Conservation (phyloP, 2,797 vertebrate genomes). For the Nyctibius grandis region DNA sequence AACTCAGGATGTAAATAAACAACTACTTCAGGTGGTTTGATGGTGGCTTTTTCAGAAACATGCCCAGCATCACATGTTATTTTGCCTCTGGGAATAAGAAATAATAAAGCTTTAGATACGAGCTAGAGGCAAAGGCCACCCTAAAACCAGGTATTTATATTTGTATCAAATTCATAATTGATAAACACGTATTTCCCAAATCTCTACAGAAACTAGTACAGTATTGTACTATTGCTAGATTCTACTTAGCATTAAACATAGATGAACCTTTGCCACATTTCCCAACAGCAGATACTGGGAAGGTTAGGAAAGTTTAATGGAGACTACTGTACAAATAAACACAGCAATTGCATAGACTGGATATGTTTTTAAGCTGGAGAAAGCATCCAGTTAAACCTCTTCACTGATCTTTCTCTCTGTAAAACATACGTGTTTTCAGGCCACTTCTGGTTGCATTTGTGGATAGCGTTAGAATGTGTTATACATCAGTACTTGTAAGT, state of each 20-base stretch:
- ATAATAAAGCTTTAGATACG: not conserved
- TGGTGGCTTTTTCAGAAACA: slow-evolving; percentile 12
- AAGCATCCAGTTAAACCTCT: not conserved
- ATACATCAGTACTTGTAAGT: not conserved
- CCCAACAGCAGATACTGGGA: not conserved
- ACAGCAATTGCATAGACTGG: not conserved
- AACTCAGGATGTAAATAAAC: not conserved
- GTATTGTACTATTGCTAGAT: not conserved
- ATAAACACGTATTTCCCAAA: not conserved
- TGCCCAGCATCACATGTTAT: not conserved
- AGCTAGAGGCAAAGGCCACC: not conserved
- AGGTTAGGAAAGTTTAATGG: not conserved
- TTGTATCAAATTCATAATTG: not conserved
- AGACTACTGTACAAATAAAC: not conserved
- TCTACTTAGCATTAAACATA: not conserved
- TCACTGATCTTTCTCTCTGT: not conserved
- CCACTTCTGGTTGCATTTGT: not conserved
- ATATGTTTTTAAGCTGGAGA: not conserved
- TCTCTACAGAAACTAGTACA: not conserved
- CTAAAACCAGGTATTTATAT: not conserved
- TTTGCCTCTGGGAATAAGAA: not conserved
- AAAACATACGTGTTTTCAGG: not conserved
- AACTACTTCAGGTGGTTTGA: not conserved
- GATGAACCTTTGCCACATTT: not conserved
- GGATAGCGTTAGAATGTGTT: not conserved